Evolutionary conservation across 2,888 invertebrate species (phyloP).

Genomic region (Synanthedon vespiformis): DNA sequence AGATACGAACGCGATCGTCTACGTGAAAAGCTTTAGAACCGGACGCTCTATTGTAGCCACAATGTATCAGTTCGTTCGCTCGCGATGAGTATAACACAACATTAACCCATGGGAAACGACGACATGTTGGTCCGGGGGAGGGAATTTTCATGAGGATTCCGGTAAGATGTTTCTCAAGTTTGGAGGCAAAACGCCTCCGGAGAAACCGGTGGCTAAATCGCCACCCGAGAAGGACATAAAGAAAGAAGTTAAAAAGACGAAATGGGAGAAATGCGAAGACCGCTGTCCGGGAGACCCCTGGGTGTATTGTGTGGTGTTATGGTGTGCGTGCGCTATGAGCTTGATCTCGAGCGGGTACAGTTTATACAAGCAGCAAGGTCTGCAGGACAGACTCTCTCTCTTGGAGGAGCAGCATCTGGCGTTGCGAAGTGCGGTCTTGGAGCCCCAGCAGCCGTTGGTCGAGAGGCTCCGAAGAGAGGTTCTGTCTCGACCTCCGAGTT

Average conservation of each 20-base stretch:
- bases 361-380: slow-evolving; percentile 67
- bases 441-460: slow-evolving; percentile 64
- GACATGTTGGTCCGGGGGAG: not conserved
- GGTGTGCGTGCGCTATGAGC: slow-evolving; percentile 76
- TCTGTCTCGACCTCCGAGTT: slow-evolving; percentile 38
- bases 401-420: slow-evolving; percentile 70
- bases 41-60: slow-evolving; percentile 25
- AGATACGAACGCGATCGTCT: slow-evolving; percentile 15
- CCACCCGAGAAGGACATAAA: slow-evolving; percentile 30
- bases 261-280: slow-evolving; percentile 46
- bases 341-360: slow-evolving; percentile 72
- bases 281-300: slow-evolving; percentile 51
- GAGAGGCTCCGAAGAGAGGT: slow-evolving; percentile 69
- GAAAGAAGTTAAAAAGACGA: slow-evolving; percentile 26
- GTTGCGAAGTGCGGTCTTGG: slow-evolving; percentile 62
- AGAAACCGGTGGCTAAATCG: slow-evolving; percentile 11
- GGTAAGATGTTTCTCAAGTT: slow-evolving; percentile 55
- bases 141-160: slow-evolving; percentile 8
- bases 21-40: slow-evolving; percentile 20
- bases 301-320: slow-evolving; percentile 66
- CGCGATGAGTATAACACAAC: slow-evolving; percentile 7
- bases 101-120: not conserved
- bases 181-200: slow-evolving; percentile 46
- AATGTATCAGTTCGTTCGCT: slow-evolving; percentile 23
- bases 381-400: slow-evolving; percentile 61